phyloP scores from a whole-genome alignment of 2,797 vertebrate species.

The Glossophaga mutica region DNA sequence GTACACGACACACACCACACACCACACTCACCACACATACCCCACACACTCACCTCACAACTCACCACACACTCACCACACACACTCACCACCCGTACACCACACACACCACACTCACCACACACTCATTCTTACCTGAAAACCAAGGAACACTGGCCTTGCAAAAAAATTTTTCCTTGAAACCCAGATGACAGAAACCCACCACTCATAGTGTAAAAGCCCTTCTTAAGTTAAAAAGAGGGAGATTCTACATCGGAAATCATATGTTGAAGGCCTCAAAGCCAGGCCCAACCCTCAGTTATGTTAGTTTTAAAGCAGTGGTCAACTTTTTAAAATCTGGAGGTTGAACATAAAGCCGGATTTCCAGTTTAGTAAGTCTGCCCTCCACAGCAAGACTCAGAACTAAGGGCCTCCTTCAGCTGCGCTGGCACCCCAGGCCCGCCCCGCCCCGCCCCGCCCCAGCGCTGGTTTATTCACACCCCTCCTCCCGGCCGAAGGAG shows the following conservation, averaged over 20 bases:
- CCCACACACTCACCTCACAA: no score
- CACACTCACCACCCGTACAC: no score
- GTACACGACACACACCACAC: no score
- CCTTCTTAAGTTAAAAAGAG: background rate
- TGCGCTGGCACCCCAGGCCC: background rate
- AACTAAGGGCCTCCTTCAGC: background rate
- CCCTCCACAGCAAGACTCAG: background rate
- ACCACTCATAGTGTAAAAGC: background rate
- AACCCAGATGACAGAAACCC: background rate
- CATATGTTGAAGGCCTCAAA: background rate
- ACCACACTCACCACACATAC: no score
- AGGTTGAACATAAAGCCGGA: background rate
- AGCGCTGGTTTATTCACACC: background rate
- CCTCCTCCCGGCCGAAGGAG: fast-evolving
- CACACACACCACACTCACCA: no score
- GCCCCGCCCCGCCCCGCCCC: background rate
- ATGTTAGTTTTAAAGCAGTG: background rate
- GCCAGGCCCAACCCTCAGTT: background rate
- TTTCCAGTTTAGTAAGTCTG: background rate
- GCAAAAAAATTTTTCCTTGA: background rate
- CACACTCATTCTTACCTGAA: background rate
- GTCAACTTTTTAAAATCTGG: background rate
- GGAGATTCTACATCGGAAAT: background rate
- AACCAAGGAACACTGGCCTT: background rate
- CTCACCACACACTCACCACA: no score